These are phyloP conservation scores for Ochropacha duplaris DNA, from an alignment of 2,888 invertebrate species.

Conservation along the genomic window DNA sequence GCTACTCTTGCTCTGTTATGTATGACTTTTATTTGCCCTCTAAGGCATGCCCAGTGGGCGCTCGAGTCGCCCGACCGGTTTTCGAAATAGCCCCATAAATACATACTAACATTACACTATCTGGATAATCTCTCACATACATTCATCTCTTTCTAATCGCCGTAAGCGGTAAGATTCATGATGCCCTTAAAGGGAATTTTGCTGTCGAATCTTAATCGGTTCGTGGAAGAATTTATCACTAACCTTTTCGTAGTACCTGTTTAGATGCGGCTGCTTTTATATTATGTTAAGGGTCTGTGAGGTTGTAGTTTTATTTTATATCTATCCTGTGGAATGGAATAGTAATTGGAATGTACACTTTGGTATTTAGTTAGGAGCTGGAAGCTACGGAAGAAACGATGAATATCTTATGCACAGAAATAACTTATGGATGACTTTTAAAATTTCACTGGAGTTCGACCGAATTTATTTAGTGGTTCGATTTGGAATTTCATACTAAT, in stretches of 20 bases:
- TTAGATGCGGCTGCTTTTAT: constrained; percentile 29
- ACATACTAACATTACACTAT: constrained; percentile 51
- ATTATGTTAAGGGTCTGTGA: constrained; percentile 32
- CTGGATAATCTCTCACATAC: constrained; percentile 62
- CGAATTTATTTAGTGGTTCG: background rate
- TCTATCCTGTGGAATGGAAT: constrained; percentile 31
- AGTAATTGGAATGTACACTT: constrained; percentile 40
- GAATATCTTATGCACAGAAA: background rate
- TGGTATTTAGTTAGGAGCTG: constrained; percentile 10
- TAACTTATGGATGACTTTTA: background rate
- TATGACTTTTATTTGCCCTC: constrained; percentile 72
- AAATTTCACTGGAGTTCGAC: background rate
- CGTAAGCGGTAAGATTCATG: constrained; percentile 66
- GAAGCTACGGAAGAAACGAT: background rate
- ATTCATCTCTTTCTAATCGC: constrained; percentile 70
- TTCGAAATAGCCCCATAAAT: constrained; percentile 50
- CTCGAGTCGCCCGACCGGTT: constrained; percentile 51
- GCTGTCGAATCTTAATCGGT: constrained; percentile 69
- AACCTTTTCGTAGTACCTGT: constrained; percentile 57
- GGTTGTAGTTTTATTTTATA: constrained; percentile 34
- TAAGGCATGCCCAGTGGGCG: constrained; percentile 10
- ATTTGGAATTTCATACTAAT: background rate
- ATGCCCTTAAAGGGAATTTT: constrained; percentile 66
- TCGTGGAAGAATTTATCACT: constrained; percentile 70
- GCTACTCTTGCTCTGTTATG: constrained; percentile 63